A percentile compares a stretch with the other conserved stretches of the same genome.
Evolutionary conservation across 2,113 vertebrate genomes (phyloP).

Genomic region (Pseudorasbora parva): DNA sequence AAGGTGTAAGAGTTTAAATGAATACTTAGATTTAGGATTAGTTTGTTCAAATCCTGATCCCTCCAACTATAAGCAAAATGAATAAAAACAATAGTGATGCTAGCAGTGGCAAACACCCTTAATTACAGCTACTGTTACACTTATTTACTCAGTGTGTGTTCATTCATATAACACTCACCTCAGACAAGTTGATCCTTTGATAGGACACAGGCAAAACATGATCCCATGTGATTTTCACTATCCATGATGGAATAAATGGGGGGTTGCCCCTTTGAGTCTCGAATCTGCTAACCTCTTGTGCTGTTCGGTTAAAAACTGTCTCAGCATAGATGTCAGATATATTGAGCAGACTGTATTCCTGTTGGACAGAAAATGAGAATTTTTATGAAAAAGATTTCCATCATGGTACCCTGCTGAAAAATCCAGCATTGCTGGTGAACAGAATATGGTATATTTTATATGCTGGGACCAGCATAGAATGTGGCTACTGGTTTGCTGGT

Average conservation of each 20-base stretch:
- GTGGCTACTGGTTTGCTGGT: too few relatives aligned
- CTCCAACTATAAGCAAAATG: neutral
- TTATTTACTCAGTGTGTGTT: neutral
- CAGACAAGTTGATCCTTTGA: slow-evolving; percentile 74
- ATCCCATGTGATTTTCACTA: slow-evolving; percentile 84
- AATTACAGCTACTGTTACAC: neutral
- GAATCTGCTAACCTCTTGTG: slow-evolving; percentile 72
- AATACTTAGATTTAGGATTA: neutral
- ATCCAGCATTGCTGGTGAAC: too few relatives aligned
- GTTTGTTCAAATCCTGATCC: neutral
- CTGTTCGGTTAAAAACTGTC: slow-evolving; percentile 77
- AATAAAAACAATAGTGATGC: neutral
- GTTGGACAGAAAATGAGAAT: slow-evolving; percentile 20
- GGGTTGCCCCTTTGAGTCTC: slow-evolving; percentile 60
- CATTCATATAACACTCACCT: slow-evolving; percentile 66
- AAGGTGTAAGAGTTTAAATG: too few relatives aligned
- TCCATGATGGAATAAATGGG: slow-evolving; percentile 76
- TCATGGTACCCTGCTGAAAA: neutral
- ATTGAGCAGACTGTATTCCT: slow-evolving; percentile 69
- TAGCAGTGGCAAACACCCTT: neutral
- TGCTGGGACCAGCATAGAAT: too few relatives aligned
- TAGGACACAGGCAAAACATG: slow-evolving; percentile 74
- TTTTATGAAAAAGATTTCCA: neutral
- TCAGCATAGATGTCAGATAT: slow-evolving; percentile 74
- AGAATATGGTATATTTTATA: too few relatives aligned